Evolutionary conservation across 2,888 invertebrate genomes (phyloP), one percentile per base, ranked within the genome.

Genomic region (Pyrrhia umbra): DNA sequence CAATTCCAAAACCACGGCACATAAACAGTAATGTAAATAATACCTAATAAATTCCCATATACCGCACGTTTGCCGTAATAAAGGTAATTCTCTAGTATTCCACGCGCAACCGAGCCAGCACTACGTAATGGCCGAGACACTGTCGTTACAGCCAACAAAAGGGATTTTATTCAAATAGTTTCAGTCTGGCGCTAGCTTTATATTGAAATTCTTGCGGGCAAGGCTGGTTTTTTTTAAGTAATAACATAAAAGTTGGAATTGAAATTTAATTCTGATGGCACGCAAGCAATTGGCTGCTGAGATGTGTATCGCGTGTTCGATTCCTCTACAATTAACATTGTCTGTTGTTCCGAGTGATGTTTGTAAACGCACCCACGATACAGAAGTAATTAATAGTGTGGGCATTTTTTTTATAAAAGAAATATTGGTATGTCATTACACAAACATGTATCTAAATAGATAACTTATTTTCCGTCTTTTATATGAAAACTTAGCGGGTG

Each of bases 101-200:
- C 68, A 56, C 63, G 54, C 62, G 74, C 67, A 50, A 66, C 50
- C 71, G 51, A 68, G 69, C 77, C 67, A 68, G 80, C 66, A 60
- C 21, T 45, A 42, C 45, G 39, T 65, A 68, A 74, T 59, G 60
- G 60, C 15, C 54, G 62, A 66, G 75, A 77, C 77, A 74, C 42
- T 69, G 80, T 77, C 79, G 78, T 79, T 75, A 77, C 70, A 66
- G 39, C 52, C 54, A 52, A 71, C 74, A 64, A 80, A 81, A 81
- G 78, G 73, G 78, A 81, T 85, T 87, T 85, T 85, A 87, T 86
- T 85, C 80, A 84, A 86, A 86, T 86, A 84, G 84, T 82, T 83
- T 68, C 69, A 63, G 77, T 77, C 68, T 68, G 61, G 50, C 52
- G 59, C 47, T 46, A 55, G 72, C 55, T 72, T 77, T 77, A 77